A percentile compares a stretch with the other conserved stretches of the same genome.
Evolutionary conservation across 1,140 invertebrate genomes (phyloP).

Genomic region (Rhyzopertha dominica): DNA sequence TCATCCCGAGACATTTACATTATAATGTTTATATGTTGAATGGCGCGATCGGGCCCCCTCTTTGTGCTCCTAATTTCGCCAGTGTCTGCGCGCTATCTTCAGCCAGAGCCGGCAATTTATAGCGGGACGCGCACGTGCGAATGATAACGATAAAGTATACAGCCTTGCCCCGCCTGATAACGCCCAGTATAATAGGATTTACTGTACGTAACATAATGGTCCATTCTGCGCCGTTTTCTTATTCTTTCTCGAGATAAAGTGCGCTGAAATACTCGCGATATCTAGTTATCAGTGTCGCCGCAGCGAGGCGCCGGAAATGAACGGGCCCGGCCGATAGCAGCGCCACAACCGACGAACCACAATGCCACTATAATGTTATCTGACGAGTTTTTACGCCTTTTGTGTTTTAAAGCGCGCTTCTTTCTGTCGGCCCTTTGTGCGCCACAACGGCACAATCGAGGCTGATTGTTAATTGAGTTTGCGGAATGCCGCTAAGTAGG

Average conservation of each 20-base stretch:
- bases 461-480: slow-evolving; percentile 45
- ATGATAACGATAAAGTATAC: slow-evolving; percentile 42
- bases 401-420: slow-evolving; percentile 33
- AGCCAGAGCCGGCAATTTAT: slow-evolving; percentile 36
- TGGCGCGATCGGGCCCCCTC: slow-evolving; percentile 18
- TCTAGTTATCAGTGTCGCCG: slow-evolving; percentile 47
- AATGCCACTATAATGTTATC: slow-evolving; percentile 44
- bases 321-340: slow-evolving; percentile 44
- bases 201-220: slow-evolving; percentile 48
- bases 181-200: slow-evolving; percentile 48
- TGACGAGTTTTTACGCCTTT: slow-evolving; percentile 38
- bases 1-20: slow-evolving; percentile 20
- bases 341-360: slow-evolving; percentile 28
- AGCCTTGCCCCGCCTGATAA: slow-evolving; percentile 41
- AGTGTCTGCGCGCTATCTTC: slow-evolving; percentile 28
- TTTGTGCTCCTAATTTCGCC: slow-evolving; percentile 31
- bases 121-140: slow-evolving; percentile 38
- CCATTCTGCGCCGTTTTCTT: slow-evolving; percentile 48
- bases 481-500: slow-evolving; percentile 17
- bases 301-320: slow-evolving; percentile 45
- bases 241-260: slow-evolving; percentile 48
- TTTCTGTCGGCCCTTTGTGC: slow-evolving; percentile 33
- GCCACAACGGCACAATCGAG: slow-evolving; percentile 40
- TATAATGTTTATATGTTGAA: slow-evolving; percentile 33
- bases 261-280: slow-evolving; percentile 45